A percentile compares a stretch with the other conserved stretches of the same genome.
Evolutionary conservation across 37 sponge, comb jelly and placozoan genomes (phyloP).

Genomic region (Hexactinellida sp.): DNA sequence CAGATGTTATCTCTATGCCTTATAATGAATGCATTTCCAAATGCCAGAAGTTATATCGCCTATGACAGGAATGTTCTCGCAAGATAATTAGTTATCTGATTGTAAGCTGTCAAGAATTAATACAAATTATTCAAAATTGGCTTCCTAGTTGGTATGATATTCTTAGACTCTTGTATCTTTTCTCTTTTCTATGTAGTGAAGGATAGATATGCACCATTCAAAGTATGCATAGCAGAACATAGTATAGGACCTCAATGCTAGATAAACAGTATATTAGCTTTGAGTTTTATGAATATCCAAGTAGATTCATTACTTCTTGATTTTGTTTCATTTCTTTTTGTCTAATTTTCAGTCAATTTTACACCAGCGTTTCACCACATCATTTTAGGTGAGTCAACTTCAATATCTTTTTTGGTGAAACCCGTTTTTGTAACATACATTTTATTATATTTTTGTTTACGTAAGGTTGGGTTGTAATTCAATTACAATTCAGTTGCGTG

Average conservation of each 20-base stretch:
- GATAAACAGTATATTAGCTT: neutral
- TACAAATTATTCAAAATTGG: neutral
- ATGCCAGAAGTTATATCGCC: neutral
- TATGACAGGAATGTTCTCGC: neutral
- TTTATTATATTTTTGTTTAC: too few species aligned
- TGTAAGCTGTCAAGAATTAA: neutral
- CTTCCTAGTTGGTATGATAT: neutral
- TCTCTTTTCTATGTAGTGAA: neutral
- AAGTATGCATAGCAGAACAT: conserved; percentile 7
- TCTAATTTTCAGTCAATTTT: neutral
- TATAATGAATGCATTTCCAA: neutral
- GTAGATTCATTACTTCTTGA: neutral
- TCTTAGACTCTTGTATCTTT: neutral
- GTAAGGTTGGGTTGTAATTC: too few species aligned
- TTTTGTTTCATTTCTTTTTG: neutral
- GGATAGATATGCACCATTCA: neutral
- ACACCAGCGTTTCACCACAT: neutral
- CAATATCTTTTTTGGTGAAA: too few species aligned
- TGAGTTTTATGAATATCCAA: neutral
- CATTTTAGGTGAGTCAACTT: neutral
- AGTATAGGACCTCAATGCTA: neutral
- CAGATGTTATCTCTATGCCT: neutral
- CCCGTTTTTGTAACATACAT: too few species aligned
- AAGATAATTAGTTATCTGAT: neutral
- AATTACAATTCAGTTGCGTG: too few species aligned